Conservation (phyloP, 2,113 vertebrate genomes). For the Lycaon pictus region DNA sequence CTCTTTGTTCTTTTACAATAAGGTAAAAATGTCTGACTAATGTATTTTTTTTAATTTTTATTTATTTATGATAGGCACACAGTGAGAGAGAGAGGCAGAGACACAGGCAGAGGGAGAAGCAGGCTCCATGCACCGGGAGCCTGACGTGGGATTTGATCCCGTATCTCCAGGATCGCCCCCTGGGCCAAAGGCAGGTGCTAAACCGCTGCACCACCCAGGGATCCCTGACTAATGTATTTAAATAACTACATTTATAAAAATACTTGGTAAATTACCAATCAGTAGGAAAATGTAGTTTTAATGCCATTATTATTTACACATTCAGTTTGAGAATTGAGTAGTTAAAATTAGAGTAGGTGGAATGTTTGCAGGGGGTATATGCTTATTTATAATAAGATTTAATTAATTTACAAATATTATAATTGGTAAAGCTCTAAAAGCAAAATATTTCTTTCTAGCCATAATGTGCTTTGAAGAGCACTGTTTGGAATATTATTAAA, state of each 20-base stretch:
- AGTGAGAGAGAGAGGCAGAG: no score
- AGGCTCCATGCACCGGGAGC: no score
- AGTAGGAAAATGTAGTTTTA: slow-evolving; percentile 46
- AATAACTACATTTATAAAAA: slow-evolving; percentile 60
- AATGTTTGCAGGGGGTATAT: slow-evolving; percentile 14
- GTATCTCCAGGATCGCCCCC: no score
- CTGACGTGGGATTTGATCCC: no score
- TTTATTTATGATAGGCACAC: no score
- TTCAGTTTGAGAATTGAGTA: slow-evolving; percentile 37
- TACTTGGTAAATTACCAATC: slow-evolving; percentile 54
- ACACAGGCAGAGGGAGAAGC: no score
- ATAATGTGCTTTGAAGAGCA: slow-evolving; percentile 50
- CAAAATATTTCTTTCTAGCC: slow-evolving; percentile 38
- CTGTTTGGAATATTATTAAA: slow-evolving; percentile 35
- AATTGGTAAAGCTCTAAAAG: slow-evolving; percentile 35
- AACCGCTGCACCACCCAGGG: no score
- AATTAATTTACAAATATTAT: slow-evolving; percentile 31
- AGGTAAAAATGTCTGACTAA: background rate
- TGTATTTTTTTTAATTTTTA: background rate
- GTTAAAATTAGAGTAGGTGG: slow-evolving; percentile 14
- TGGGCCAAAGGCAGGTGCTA: no score
- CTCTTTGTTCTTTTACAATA: background rate
- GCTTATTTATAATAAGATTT: slow-evolving; percentile 52
- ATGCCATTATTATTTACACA: slow-evolving; percentile 43
- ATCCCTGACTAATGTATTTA: background rate